Base-by-base conservation (phyloP, 2,797 vertebrate species). In the Sebastes wilsoni region DNA sequence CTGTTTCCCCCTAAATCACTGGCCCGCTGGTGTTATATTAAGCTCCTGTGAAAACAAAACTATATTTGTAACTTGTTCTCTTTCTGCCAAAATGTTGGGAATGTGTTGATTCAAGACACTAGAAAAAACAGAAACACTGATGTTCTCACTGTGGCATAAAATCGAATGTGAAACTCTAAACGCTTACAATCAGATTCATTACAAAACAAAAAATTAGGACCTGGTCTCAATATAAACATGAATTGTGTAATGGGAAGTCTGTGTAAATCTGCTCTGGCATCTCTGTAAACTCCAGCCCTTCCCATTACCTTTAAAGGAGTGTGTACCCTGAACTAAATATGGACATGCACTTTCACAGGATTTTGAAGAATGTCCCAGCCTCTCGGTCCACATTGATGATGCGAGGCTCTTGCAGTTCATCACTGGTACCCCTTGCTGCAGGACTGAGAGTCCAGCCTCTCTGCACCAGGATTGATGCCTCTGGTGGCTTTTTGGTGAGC, bases 261-360 rank as follows among this genome's bases (percentile, higher is more conserved):
- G 77, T 87, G 80, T 90, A 73, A 75, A 73, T 89, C 86, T 83
- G 77, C 88, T 93, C 84, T 85, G 88, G 81, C 84, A 82, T 86
- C 90, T 92, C 83, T 94, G 83, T 93, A 95, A 94, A 95, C 91
- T 90, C 86, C 84, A 90, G 92, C 94, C 95, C 94, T 94, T 95
- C 97, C 97, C 95, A 96, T 97, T 97, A 96, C 97, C 97, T 98
- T 99, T 97, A 99, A 99, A 99, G 98, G 98, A 97, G 96, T 94
- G 96, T 97, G 95, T 94, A 96, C 93, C 96, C 95, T 94, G 87
- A 87, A 96, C 98, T 99, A 99, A 99, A 99, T 99, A 98, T 99
- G 98, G 98, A 96, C 97, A 98, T 98, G 96, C 90, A 96, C 95
- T 97, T 95, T 96, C 96, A 95, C 93, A 96, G 97, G 96, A 98